phyloP scores from a whole-genome alignment of 2,888 invertebrate species.

The Orthosia gothica region DNA sequence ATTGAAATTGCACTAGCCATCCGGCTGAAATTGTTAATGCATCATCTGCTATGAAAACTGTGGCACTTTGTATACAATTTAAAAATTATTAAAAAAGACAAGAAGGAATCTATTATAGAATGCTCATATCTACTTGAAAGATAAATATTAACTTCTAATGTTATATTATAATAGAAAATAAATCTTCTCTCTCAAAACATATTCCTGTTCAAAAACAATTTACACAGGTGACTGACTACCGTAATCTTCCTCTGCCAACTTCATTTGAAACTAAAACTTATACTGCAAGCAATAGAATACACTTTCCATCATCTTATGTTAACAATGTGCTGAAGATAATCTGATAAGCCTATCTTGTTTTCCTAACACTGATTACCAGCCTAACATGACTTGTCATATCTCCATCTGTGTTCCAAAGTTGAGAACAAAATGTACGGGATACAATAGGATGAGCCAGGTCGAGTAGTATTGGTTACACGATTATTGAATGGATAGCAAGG shows the following conservation, averaged over 20 bases:
- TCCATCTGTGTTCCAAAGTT: neutral
- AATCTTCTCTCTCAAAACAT: conserved; percentile 9
- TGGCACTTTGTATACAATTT: no score
- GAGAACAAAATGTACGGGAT: neutral
- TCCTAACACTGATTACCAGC: conserved; percentile 48
- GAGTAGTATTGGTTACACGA: neutral
- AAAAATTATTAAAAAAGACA: no score
- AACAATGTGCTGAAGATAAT: conserved; percentile 53
- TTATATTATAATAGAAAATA: neutral
- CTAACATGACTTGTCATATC: conserved; percentile 16
- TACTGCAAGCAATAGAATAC: neutral
- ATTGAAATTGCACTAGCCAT: no score
- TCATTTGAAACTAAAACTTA: conserved; percentile 34
- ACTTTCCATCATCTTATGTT: conserved; percentile 2
- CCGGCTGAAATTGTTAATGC: neutral
- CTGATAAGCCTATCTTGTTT: conserved; percentile 66
- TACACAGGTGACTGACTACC: conserved; percentile 13
- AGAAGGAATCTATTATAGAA: neutral
- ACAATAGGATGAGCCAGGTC: neutral
- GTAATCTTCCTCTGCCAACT: conserved; percentile 40
- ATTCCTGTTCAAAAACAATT: conserved; percentile 45
- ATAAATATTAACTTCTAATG: no score
- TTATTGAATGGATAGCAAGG: conserved; percentile 13
- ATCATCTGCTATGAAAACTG: neutral
- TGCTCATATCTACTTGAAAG: neutral